Evolutionary conservation across 2,888 invertebrate genomes (phyloP).

Genomic region (Eupsilia transversa): DNA sequence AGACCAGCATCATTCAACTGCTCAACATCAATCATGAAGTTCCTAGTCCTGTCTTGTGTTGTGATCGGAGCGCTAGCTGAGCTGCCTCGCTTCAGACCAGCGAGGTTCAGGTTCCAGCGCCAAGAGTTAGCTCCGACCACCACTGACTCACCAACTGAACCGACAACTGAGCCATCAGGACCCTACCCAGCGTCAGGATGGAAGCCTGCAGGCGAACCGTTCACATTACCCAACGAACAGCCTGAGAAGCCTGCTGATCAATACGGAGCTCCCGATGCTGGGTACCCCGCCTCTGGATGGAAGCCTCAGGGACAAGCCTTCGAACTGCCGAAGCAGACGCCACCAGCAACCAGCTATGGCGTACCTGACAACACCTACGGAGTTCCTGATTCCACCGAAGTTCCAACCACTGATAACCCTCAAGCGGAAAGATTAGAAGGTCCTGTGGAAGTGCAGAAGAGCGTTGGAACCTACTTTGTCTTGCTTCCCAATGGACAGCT

Average conservation of each 20-base stretch:
- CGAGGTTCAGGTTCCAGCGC: slow-evolving; percentile 87
- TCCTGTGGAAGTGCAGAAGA: slow-evolving; percentile 85
- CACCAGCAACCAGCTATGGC: slow-evolving; percentile 79
- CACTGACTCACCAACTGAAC: slow-evolving; percentile 81
- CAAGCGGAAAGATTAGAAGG: slow-evolving; percentile 81
- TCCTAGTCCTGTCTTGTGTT: slow-evolving; percentile 77
- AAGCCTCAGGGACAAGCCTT: slow-evolving; percentile 84
- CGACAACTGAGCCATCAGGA: slow-evolving; percentile 80
- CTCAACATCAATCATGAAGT: slow-evolving; percentile 80
- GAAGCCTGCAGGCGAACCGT: slow-evolving; percentile 83
- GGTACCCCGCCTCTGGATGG: slow-evolving; percentile 87
- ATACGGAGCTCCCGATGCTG: slow-evolving; percentile 70
- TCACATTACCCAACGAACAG: slow-evolving; percentile 77
- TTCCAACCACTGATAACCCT: slow-evolving; percentile 82
- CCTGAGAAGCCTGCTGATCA: slow-evolving; percentile 75
- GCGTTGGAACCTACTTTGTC: slow-evolving; percentile 91
- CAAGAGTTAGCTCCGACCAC: slow-evolving; percentile 86
- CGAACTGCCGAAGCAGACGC: slow-evolving; percentile 79
- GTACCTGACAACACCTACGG: slow-evolving; percentile 81
- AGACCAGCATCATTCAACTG: slow-evolving; percentile 73
- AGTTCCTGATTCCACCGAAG: slow-evolving; percentile 77
- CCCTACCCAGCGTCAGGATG: slow-evolving; percentile 84
- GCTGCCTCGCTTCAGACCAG: slow-evolving; percentile 85
- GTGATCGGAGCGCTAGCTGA: slow-evolving; percentile 80
- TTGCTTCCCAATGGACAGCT: slow-evolving; percentile 92